Evolutionary conservation across 2,888 invertebrate genomes (phyloP).

Genomic region (Folsomia manolachei): DNA sequence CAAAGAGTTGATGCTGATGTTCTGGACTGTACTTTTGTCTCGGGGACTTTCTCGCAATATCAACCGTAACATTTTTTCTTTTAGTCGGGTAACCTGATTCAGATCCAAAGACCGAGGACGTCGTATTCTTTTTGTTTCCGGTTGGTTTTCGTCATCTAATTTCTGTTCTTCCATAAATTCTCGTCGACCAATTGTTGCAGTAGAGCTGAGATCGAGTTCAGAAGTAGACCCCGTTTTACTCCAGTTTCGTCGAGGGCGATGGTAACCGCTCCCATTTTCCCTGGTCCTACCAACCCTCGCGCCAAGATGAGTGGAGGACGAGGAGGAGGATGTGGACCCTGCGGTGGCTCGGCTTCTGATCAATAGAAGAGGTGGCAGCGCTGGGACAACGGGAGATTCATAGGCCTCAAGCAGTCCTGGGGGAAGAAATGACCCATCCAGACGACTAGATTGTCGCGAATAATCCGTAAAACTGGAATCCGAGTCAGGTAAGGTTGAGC

Average conservation of each 20-base stretch:
- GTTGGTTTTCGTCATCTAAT: neutral
- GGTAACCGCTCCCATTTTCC: too few species aligned
- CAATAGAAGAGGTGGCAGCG: neutral
- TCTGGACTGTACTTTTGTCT: neutral
- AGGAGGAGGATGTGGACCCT: neutral
- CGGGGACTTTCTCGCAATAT: neutral
- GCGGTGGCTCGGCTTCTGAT: neutral
- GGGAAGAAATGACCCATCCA: slow-evolving; percentile 8
- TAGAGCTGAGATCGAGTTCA: neutral
- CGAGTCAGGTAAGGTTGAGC: neutral
- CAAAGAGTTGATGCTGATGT: neutral
- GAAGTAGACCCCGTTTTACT: neutral
- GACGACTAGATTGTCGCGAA: slow-evolving; percentile 12
- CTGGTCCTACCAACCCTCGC: too few species aligned
- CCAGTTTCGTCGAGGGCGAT: neutral
- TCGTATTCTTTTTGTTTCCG: neutral
- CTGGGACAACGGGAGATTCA: slow-evolving; percentile 14
- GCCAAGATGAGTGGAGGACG: neutral
- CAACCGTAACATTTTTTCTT: slow-evolving; percentile 27
- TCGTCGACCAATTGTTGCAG: neutral
- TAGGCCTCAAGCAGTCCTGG: slow-evolving; percentile 13
- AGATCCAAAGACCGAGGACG: slow-evolving; percentile 37
- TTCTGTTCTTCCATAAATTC: neutral
- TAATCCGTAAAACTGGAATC: neutral
- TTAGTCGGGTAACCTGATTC: slow-evolving; percentile 29